These are phyloP conservation scores for Vidua macroura DNA, from an alignment of 2,113 vertebrate species.

Conservation along the genomic window DNA sequence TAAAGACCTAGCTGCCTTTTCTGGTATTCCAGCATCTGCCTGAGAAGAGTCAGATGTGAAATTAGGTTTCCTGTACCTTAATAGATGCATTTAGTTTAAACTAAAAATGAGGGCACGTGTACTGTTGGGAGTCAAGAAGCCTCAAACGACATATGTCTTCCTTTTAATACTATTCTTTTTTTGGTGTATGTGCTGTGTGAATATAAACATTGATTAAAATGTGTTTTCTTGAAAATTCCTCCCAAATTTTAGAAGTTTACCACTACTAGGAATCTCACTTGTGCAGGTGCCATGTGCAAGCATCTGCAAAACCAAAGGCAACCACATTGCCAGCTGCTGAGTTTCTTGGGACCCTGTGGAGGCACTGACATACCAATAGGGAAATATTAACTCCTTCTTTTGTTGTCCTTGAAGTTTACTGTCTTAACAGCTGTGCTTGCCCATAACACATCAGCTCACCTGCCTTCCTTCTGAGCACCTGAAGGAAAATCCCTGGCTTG, in stretches of 20 bases:
- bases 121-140: constrained; percentile 12
- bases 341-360: background rate
- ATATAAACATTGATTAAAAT: background rate
- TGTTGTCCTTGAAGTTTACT: background rate
- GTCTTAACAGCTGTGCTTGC: background rate
- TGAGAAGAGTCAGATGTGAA: constrained; percentile 31
- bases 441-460: background rate
- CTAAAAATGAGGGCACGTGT: constrained; percentile 27
- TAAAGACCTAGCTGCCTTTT: constrained; percentile 57
- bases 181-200: background rate
- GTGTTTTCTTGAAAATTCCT: background rate
- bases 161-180: background rate
- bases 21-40: constrained; percentile 13
- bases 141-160: constrained; percentile 1
- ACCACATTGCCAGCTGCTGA: background rate
- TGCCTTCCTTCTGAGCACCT: background rate
- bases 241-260: background rate
- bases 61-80: constrained; percentile 63
- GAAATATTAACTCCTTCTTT: background rate
- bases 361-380: background rate
- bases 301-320: background rate
- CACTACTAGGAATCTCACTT: background rate
- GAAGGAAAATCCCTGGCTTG: background rate
- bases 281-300: background rate
- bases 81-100: constrained; percentile 49